Base-by-base conservation (phyloP, 2,797 vertebrate genomes). In the Mormyrops attenuatus region DNA sequence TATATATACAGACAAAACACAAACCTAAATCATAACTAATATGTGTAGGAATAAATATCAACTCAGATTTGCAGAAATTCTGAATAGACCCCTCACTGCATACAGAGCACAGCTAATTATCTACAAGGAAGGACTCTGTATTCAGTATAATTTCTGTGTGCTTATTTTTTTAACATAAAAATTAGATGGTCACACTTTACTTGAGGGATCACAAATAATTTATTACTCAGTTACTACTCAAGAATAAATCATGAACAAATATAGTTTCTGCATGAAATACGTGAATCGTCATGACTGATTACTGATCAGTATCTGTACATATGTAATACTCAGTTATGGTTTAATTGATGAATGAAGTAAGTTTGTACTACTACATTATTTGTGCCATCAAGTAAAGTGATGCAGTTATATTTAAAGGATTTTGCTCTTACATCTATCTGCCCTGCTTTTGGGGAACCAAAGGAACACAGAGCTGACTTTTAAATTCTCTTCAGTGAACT, bases 401-500 rank as follows among this genome's bases (percentile, higher is more conserved):
- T 73, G 30, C 13, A 41, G 34, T 84, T 49, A 26, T 82, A 44
- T 50, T 30, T 47, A 73, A 41, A 26, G 82, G 38, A 9, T n/a
- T n/a, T 0, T 90, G 38, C 22, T 47, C 95, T 96, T 92, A 97
- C 97, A 96, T 97, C 96, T 93, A 90, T 97, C 97, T 92, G 96
- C 96, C 91, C 97, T 96, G 93, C 95, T 96, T 95, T 97, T 97
- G 91, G 94, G 94, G 94, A 97, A 97, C 94, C 96, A 97, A 92
- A 97, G 93, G 92, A 97, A 97, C 92, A 97, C 96, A 3, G 96
- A 96, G 94, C 93, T 96, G 90, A 96, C 95, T 96, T 96, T 96
- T 96, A 97, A 95, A 93, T 96, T 97, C 92, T 97, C 96, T 93
- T 97, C 97, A 91, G 96, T 96, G 92, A 96, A 97, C 92, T 97